Evolutionary conservation across 2,888 invertebrate genomes (phyloP).

Genomic region (Pseudococcus viburni): DNA sequence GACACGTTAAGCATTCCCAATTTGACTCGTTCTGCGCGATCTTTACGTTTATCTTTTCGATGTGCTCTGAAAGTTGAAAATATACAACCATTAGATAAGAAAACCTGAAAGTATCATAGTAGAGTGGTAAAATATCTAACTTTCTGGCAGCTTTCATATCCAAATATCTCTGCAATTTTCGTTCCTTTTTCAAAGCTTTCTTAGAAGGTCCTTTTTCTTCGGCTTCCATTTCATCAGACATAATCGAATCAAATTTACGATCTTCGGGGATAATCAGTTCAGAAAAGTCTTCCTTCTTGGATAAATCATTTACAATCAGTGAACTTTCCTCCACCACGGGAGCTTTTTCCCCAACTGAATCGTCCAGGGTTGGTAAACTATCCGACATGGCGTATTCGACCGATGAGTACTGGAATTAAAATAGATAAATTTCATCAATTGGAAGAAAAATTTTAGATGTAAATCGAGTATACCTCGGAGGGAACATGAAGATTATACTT

Average conservation of each 20-base stretch:
- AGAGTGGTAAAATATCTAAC: slow-evolving; percentile 69
- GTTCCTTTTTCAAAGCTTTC: slow-evolving; percentile 79
- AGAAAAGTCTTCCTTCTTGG: neutral
- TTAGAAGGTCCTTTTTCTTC: slow-evolving; percentile 71
- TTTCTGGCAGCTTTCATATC: slow-evolving; percentile 80
- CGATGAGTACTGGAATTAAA: neutral
- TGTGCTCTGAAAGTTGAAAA: neutral
- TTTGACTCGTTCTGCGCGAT: neutral
- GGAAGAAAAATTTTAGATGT: neutral
- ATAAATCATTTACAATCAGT: neutral
- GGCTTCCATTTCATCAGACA: neutral
- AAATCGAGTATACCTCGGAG: neutral
- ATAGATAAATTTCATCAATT: neutral
- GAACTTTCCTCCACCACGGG: neutral
- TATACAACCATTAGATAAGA: neutral
- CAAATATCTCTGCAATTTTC: slow-evolving; percentile 82
- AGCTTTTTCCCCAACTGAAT: neutral
- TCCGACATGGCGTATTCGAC: neutral
- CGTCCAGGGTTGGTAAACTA: neutral
- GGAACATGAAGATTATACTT: neutral
- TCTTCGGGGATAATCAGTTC: neutral
- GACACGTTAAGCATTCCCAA: neutral
- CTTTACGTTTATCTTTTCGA: slow-evolving; percentile 35
- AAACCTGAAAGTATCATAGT: too few species aligned
- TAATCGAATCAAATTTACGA: slow-evolving; percentile 1